Evolutionary conservation across 2,113 vertebrate genomes (phyloP), one percentile per base, ranked within the genome.

Genomic region (Protobothrops flavoviridis): DNA sequence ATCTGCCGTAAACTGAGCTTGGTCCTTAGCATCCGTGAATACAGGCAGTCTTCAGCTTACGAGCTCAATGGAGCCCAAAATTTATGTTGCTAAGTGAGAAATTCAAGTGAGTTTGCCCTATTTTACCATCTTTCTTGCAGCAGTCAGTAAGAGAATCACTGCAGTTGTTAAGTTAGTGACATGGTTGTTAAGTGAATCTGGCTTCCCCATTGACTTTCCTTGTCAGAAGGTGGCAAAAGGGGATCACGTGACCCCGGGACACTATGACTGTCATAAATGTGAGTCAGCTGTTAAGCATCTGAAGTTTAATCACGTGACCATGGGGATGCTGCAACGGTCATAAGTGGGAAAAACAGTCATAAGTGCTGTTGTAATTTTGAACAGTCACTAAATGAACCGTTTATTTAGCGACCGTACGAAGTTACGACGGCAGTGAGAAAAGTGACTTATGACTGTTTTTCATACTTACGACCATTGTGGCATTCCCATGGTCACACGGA

Each of bases 211-310:
- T 26, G 59, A 4, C 24, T 61, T 29, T 10, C 24, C 10, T 61
- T 33, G 12, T 69, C 13, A 15, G 29, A 15, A n/a, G 29, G 64
- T n/a, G 4, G 5, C 29, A 69, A 69, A 69, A 33, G 3, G 61
- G 61, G 29, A 5, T n/a, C 61, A 13, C 4, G 10, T 61, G 61
- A 64, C 9, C 10, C 26, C 1, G 0, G 24, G 59, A 61, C 61
- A n/a, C 29, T n/a, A 1, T 3, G 2, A 1, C 12, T 0, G 2
- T 15, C 12, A 6, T 69, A 69, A 69, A 15, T 33, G 4, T 2
- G 11, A 69, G 4, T 15, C 64, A n/a, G 29, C 15, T 13, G 29
- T 13, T 24, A 33, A 69, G 12, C 4, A 1, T 5, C 29, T n/a
- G 0, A 69, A n/a, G 5, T 69, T 61, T 3, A 20, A 26, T 61